Evolutionary conservation across 1,140 invertebrate genomes (phyloP), one percentile per base, ranked within the genome.

Genomic region (Pseudomyrmex concolor): DNA sequence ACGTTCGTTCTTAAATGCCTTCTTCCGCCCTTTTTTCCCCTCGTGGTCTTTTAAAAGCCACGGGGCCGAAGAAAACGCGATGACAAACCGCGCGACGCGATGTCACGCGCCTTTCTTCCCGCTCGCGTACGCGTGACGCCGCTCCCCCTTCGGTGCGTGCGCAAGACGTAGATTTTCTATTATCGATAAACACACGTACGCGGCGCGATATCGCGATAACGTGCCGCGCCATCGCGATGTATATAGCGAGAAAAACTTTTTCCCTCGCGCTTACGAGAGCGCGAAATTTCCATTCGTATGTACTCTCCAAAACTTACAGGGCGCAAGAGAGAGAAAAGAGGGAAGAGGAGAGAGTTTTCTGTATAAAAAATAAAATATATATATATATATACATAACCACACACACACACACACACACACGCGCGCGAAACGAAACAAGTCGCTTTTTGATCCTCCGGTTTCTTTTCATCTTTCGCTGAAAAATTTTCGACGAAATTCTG

Each of bases 1-100:
- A 57, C 84, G 87, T 86, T 86, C 87, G 81, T 73, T 66, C 60
- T 86, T 88, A 89, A 89, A 89, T 89, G 87, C 84, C 76, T 80
- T 84, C 80, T 87, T 87, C 86, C 86, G 86, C 66, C 59, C 85
- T 62, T 83, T 88, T 81, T 76, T 77, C 17, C 7, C 19, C 51
- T 22, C 8, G 67, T 64, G 17, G 59, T 48, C 74, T 81, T 88
- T 85, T 82, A 87, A 87, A 87, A 86, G 84, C 80, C 66, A 55
- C 59, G 64, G 15, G 64, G 78, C 63, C 63, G 78, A 72, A 70
- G 64, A 59, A 84, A 86, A 71, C 71, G 64, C 71, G 50, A 62
- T 57, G 48, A 74, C 55, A 25, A 25, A 7, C 19, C 17, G 85
- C 85, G 72, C 57, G 74, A 74, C 84, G 4, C 34, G 66, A 63